phyloP scores from a whole-genome alignment of 2,888 invertebrate genomes.

The Biston betularia region DNA sequence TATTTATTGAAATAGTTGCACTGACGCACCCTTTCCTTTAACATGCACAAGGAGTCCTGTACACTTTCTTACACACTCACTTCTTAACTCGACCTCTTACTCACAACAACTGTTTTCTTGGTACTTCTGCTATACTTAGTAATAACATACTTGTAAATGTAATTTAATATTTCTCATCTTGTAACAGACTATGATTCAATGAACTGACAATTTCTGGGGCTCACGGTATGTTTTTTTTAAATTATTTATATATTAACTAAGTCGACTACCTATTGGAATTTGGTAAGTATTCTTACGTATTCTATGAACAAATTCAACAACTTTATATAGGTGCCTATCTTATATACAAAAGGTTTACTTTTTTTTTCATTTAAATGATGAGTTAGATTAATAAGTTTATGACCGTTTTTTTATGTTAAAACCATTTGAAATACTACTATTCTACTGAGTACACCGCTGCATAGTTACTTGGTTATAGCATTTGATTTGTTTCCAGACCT shows the following conservation, averaged over 20 bases:
- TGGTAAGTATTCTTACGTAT: constrained; percentile 31
- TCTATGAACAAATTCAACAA: not conserved
- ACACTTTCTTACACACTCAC: constrained; percentile 57
- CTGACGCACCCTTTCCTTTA: constrained; percentile 72
- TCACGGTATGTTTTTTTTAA: constrained; percentile 41
- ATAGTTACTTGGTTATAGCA: too few relatives aligned
- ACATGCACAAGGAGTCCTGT: constrained; percentile 64
- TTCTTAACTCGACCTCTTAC: constrained; percentile 60
- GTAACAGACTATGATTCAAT: constrained; percentile 34
- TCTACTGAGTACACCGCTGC: too few relatives aligned
- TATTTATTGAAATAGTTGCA: constrained; percentile 73
- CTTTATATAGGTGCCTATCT: too few relatives aligned
- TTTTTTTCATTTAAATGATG: too few relatives aligned
- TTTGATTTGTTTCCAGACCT: too few relatives aligned
- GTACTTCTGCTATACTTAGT: constrained; percentile 54
- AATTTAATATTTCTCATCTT: constrained; percentile 15
- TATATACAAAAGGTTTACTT: too few relatives aligned
- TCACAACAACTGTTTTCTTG: constrained; percentile 67
- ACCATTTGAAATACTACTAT: too few relatives aligned
- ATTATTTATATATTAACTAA: not conserved
- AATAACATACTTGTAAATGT: constrained; percentile 20
- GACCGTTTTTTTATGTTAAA: too few relatives aligned
- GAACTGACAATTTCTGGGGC: constrained; percentile 38
- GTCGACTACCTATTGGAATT: not conserved
- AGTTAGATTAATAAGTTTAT: too few relatives aligned